A percentile compares a stretch with the other conserved stretches of the same genome.
phyloP scores from a whole-genome alignment of 2,113 vertebrate genomes.

The Kryptolebias marmoratus region DNA sequence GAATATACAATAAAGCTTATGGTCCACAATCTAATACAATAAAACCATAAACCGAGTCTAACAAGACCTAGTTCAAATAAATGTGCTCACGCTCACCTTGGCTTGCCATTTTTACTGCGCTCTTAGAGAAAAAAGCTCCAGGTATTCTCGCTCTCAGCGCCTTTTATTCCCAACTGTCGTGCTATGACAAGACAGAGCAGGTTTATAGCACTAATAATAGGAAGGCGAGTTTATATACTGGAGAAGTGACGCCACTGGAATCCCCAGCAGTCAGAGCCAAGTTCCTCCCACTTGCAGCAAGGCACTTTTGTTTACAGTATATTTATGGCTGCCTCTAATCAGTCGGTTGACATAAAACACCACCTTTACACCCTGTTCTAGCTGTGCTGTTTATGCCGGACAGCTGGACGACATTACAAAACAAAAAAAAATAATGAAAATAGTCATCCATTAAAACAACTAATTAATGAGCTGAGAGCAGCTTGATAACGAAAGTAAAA shows the following conservation, averaged over 20 bases:
- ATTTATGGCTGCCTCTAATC: slow-evolving; percentile 12
- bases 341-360: slow-evolving; percentile 5
- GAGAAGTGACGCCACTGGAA: slow-evolving; percentile 38
- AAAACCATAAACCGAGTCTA: too few species aligned
- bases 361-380: not conserved
- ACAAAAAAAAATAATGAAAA: not conserved
- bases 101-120: slow-evolving; percentile 25
- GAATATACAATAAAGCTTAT: not conserved
- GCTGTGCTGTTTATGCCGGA: not conserved
- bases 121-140: not conserved
- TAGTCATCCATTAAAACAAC: not conserved
- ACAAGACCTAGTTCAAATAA: not conserved
- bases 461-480: not conserved
- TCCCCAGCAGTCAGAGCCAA: slow-evolving; percentile 28
- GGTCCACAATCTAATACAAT: not conserved
- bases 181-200: slow-evolving; percentile 47
- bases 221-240: slow-evolving; percentile 20
- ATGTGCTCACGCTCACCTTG: slow-evolving; percentile 47
- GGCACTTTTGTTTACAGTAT: slow-evolving; percentile 12
- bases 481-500: not conserved
- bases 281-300: slow-evolving; percentile 7
- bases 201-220: slow-evolving; percentile 53
- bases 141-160: not conserved
- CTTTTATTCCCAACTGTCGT: not conserved
- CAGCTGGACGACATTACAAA: not conserved